Percentiles rank a stretch among this genome's conserved stretches.
Evolutionary conservation across 2,797 vertebrate genomes (phyloP).

Genomic region (Amphiprion clarkii): DNA sequence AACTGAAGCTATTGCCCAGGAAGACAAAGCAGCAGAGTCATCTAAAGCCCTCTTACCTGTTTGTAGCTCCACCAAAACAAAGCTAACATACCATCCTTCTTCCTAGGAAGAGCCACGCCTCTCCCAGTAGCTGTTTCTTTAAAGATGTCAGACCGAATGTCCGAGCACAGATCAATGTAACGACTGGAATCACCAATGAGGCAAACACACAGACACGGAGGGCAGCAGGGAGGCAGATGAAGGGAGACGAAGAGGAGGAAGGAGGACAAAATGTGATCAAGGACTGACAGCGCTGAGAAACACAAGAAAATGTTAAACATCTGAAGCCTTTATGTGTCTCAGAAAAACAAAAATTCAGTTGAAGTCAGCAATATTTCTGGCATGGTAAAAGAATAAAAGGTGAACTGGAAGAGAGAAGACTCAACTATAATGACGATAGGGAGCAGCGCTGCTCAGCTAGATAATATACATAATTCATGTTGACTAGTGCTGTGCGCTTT

Average conservation of each 20-base stretch:
- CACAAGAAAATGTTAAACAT: background rate
- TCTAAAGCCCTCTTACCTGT: background rate
- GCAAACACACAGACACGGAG: conserved; percentile 29
- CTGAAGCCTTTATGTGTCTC: background rate
- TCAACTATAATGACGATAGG: background rate
- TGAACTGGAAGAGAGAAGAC: conserved; percentile 27
- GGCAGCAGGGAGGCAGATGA: conserved; percentile 21
- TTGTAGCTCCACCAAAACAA: conserved; percentile 1
- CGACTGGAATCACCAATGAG: conserved; percentile 54
- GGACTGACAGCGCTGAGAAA: background rate
- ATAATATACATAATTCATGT: conserved; percentile 71
- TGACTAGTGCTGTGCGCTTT: conserved; percentile 42
- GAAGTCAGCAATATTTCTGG: background rate
- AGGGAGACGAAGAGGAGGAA: conserved; percentile 25
- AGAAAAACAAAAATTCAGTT: conserved; percentile 13
- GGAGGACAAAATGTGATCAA: conserved; percentile 18
- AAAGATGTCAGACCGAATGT: conserved; percentile 51
- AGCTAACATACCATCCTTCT: conserved; percentile 20
- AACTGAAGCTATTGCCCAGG: conserved; percentile 11
- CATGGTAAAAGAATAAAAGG: background rate
- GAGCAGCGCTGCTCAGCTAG: conserved; percentile 31
- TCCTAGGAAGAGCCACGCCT: conserved; percentile 35
- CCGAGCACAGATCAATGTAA: conserved; percentile 56
- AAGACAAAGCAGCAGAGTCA: conserved; percentile 3
- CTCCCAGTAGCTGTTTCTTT: conserved; percentile 45